Base-by-base conservation (phyloP, 2,113 vertebrate genomes). In the Calyptomena viridis region DNA sequence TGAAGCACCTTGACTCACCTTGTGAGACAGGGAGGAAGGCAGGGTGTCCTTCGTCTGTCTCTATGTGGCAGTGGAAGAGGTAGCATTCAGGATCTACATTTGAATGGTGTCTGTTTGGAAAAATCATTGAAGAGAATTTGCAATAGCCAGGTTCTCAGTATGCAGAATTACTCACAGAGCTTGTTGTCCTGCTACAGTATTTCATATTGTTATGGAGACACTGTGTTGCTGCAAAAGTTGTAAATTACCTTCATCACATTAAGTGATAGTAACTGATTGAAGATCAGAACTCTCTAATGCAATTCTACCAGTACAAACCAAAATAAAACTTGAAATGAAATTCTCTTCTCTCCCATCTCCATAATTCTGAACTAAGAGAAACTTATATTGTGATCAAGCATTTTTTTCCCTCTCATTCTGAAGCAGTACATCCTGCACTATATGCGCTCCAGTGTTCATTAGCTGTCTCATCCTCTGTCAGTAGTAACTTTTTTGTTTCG, bases 1-100 rank as follows among this genome's bases (percentile, higher is more conserved):
- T 62, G n/a, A 47, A 55, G 14, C 47, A 30, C 30, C 16, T 55
- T 13, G 20, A 77, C 31, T 13, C n/a, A 72, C 20, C 20, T 73
- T 68, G 24, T 89, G 42, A 80, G 47, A 37, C 21, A 59, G 25
- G 14, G 25, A 80, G 25, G 52, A 67, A 76, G 47, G 13, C 7
- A 49, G 46, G 11, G 17, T 3, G 0, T 63, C 30, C 35, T 69
- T 33, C 5, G 1, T 76, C 62, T 6, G 0, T 21, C 42, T 72
- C 24, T 56, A 0, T 21, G 52, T 62, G 25, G 7, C 30, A 63
- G n/a, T 47, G 5, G 47, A 39, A 64, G 25, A 16, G 1, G 1
- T 40, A 64, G 23, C n/a, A n/a, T 82, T 88, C 39, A 35, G n/a
- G 16, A 49, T 31, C 6, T 8, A 47, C 46, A 60, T 21, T 72